Base-by-base conservation (phyloP, 2,113 vertebrate genomes). In the Alexandromys fortis region DNA sequence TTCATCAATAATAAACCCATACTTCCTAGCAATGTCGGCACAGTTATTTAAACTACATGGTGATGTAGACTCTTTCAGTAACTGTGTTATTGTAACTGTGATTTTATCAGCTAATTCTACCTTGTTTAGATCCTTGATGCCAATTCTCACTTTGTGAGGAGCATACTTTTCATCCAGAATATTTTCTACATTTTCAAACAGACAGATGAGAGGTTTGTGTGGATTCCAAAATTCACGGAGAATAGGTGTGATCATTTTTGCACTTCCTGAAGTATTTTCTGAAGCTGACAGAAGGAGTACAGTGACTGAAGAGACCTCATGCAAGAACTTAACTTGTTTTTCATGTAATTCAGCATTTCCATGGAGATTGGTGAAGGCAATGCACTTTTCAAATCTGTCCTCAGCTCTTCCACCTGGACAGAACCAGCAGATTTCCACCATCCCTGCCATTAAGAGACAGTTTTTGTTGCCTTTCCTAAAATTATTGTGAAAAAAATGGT, bases 371-470 rank as follows among this genome's bases (percentile, higher is more conserved):
- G 93, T 98, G 87, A 99, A 98, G 68, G 98, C 97, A 95, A 98
- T 91, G 85, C 98, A 98, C 7, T 98, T 38, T 63, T 83, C 58
- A 83, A 63, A 83, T 81, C 85, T 94, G 94, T 99, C 98, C 0
- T 96, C 96, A 0, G 96, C 81, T 11, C 97, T 98, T 2, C 98
- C 98, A 26, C 97, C 88, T 10, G 98, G 98, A 42, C 97, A 98
- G 96, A 98, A 99, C 99, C 99, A 99, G 91, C 98, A 97, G 61
- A 99, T 98, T 98, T 99, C 98, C 96, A 98, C 98, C 17, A 99
- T 89, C 4, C 98, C 98, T 52, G 98, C 98, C 98, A 98, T 98
- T 94, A 99, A 85, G 58, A 98, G 68, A 19, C 96, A 77, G 58
- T 94, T 96, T 55, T 96, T 98, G 86, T 96, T 98, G 96, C 97